phyloP scores from a whole-genome alignment of 1,140 invertebrate species.

The Drosophila eugracilis region DNA sequence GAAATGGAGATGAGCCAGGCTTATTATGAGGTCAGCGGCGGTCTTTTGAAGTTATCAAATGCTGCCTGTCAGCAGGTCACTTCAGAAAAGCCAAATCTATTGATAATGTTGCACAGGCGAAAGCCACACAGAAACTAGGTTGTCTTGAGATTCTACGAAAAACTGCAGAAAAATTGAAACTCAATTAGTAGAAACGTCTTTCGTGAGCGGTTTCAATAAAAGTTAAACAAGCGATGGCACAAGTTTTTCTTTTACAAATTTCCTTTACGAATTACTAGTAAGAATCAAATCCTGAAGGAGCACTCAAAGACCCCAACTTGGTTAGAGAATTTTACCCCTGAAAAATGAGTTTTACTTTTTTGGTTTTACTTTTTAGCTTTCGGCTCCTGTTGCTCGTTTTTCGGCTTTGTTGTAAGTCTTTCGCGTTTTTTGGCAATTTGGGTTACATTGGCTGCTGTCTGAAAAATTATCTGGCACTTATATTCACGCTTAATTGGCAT shows the following conservation, averaged over 20 bases:
- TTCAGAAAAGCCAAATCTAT: constrained; percentile 31
- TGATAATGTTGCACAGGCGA: constrained; percentile 27
- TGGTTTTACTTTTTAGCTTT: constrained; percentile 48
- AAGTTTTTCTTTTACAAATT: not conserved
- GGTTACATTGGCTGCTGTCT: constrained; percentile 80
- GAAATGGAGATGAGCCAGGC: constrained; percentile 55
- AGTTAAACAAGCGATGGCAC: too few species aligned
- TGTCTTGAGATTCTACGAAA: constrained; percentile 35
- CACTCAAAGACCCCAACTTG: not conserved
- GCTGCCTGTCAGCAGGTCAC: constrained; percentile 50
- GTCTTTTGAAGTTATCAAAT: constrained; percentile 53
- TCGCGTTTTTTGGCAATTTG: constrained; percentile 75
- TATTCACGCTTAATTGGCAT: constrained; percentile 85
- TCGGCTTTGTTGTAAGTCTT: constrained; percentile 58
- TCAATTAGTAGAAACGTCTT: not conserved
- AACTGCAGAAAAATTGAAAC: constrained; percentile 5
- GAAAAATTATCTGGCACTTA: constrained; percentile 85
- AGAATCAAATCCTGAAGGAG: too few species aligned
- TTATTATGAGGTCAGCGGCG: constrained; percentile 69
- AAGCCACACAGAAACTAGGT: constrained; percentile 26
- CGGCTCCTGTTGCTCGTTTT: constrained; percentile 43
- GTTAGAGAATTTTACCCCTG: constrained; percentile 42
- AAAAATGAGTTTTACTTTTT: constrained; percentile 49
- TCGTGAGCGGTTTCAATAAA: not conserved
- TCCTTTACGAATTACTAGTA: too few species aligned